A percentile compares a stretch with the other conserved stretches of the same genome.
These are phyloP conservation scores for Notospermus geniculatus DNA, from an alignment of 1,140 invertebrate species.

Conservation along the genomic window DNA sequence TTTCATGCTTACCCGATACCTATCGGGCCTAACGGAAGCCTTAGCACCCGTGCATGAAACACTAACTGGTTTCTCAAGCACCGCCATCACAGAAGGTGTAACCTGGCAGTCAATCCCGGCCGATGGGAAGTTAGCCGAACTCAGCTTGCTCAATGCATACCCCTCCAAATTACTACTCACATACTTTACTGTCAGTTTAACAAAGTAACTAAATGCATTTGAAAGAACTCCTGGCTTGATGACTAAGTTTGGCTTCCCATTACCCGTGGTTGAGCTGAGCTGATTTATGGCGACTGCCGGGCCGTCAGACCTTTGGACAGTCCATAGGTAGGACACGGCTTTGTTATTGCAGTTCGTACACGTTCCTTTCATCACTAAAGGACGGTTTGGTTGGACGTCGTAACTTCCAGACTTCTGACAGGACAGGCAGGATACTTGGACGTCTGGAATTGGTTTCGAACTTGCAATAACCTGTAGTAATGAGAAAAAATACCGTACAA, in stretches of 20 bases:
- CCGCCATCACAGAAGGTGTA: conserved; percentile 14
- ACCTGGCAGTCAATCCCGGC: conserved; percentile 25
- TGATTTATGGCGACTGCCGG: background rate
- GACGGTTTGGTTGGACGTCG: conserved; percentile 4
- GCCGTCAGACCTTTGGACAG: conserved; percentile 26
- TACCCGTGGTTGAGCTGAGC: too few species aligned
- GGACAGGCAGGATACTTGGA: background rate
- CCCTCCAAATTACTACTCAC: too few species aligned
- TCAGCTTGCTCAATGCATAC: too few species aligned
- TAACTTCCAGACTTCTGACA: conserved; percentile 23
- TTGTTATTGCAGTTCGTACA: background rate
- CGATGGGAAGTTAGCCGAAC: conserved; percentile 19
- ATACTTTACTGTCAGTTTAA: too few species aligned
- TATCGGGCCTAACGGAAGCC: conserved; percentile 28
- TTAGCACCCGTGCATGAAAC: conserved; percentile 28
- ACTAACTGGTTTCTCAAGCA: conserved; percentile 23
- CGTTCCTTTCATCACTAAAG: background rate
- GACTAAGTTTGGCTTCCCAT: too few species aligned
- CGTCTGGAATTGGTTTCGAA: background rate
- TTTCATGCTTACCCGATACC: conserved; percentile 22
- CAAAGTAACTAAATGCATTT: too few species aligned
- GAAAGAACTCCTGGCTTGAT: too few species aligned
- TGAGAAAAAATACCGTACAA: too few species aligned
- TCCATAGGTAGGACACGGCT: conserved; percentile 15
- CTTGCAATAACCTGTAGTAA: too few species aligned